Base-by-base conservation (phyloP, 2,888 invertebrate genomes). In the Brachypterus glaber region DNA sequence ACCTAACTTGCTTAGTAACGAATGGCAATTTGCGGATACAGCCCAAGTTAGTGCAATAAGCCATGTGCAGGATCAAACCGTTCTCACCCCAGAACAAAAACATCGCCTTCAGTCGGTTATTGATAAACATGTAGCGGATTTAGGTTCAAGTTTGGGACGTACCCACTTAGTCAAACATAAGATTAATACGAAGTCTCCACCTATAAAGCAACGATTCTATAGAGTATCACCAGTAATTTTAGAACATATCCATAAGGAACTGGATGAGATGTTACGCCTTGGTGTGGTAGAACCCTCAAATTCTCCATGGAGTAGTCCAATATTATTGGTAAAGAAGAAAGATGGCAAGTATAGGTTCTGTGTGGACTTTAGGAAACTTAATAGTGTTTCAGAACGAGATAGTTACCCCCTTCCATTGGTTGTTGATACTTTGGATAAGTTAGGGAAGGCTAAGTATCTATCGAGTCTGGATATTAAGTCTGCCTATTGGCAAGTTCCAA, bases 401-500 rank as follows among this genome's bases (percentile, higher is more conserved):
- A 50, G 52, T 2, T 52, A 54, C 32, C 51, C 50, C 1, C 29
- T 55, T 1, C 56, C 46, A 1, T 40, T 48, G 11, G 51, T 54
- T 21, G 33, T 41, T 3, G 41, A 43, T 7, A 48, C 57, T 1
- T 35, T 58, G 7, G 45, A 51, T 18, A 49, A 47, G 11, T 43
- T 59, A 1, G 36, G 48, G 0, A 40, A 47, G 7, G 53, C 58
- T 11, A 31, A 37, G 3, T 55, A 46, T 25, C 47, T 56, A 11
- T 47, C 48, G 2, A 50, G 50, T 0, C 29, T 54, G 2, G 53
- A 55, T 30, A 31, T 52, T 5, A 52, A 46, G 17, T 44, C 46
- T 3, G 53, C 52, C 0, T 53, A 53, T 21, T 47, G 45, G 31
- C 50, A 51, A 33, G 37, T 51, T 7, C 46, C 45, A 5, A 11